Base-by-base conservation (phyloP, 2,113 vertebrate species). In the Otolemur garnettii region DNA sequence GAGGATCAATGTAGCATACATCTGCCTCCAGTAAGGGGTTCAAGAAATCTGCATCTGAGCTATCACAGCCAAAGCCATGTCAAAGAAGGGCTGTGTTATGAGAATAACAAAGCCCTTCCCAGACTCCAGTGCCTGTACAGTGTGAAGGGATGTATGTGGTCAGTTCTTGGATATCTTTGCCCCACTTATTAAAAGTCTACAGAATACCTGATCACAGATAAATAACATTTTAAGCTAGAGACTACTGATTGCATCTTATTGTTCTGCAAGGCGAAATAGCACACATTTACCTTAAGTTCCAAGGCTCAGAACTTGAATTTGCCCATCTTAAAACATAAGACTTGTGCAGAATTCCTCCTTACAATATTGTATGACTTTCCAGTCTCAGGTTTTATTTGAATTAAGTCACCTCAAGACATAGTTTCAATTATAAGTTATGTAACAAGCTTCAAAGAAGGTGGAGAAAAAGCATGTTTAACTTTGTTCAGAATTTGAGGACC, bases 11-110 rank as follows among this genome's bases (percentile, higher is more conserved):
- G n/a, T 64, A 84, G 87, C 71, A 53, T 13, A 92, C n/a, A 42
- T 91, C 30, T 98, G 94, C 15, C 11, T 57, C 84, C 60, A 33
- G 57, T 91, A 97, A 98, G 24, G 66, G 85, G 55, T 45, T 97
- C 24, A 68, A 38, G 38, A 95, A 66, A 79, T 91, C 74, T 77
- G 55, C 35, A 64, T 42, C 19, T 55, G 60, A 95, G 21, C 4
- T 42, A n/a, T 64, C 50, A 21, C 0, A 45, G 42, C 9, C 35
- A 82, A 93, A 50, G 45, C 15, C 24, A 6, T 13, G 42, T 17
- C 9, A 38, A 71, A 75, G 77, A 77, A 75, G 66, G 55, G 5
- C 7, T 50, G 10, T 33, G 7, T 15, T 66, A 59, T 72, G 11
- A 26, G 64, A 30, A 11, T 2, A 83, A 77, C 5, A 38, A 64